Base-by-base conservation (phyloP, 2,797 vertebrate species). In the Arrhamphus sclerolepis region DNA sequence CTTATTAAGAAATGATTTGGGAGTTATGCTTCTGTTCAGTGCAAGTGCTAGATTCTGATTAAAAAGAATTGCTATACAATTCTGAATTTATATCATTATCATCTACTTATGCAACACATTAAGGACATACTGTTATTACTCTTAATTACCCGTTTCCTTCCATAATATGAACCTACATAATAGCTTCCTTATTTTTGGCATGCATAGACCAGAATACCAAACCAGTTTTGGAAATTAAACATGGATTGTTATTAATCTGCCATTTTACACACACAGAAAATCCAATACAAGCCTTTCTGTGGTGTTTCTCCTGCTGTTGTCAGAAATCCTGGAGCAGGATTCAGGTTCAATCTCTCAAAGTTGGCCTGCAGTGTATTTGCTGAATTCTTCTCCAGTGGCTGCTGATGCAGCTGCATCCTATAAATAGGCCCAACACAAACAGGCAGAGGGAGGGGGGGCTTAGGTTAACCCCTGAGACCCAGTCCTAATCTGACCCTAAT, bases 351-450 rank as follows among this genome's bases (percentile, higher is more conserved):
- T 85, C 65, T 65, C 68, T 81, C 79, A 64, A 75, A 75, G 66
- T 77, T 69, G 73, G 78, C 79, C 67, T 65, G 75, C 76, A 59
- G 74, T 81, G 67, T 78, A 70, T 75, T 65, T 68, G 62, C 72
- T 66, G 76, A 72, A 81, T 84, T n/a, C 78, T 81, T 71, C 81
- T 76, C 79, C 77, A 75, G 80, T 81, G 80, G 80, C 77, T 82
- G 81, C 75, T 75, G 78, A 81, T 88, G 83, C 84, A 87, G 88
- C 84, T 87, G 81, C 76, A 78, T 77, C 72, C 87, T 90, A 91
- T 86, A 90, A 92, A 91, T 90, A 91, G 87, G 55, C 50, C 68
- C 61, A 57, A 43, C 76, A 81, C 82, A 82, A 82, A 86, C 81
- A 73, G 78, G 71, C 79, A 22, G 75, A 39, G 46, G 18, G 39